Conservation (phyloP, 2,888 invertebrate species). For the Beris morrisii region DNA sequence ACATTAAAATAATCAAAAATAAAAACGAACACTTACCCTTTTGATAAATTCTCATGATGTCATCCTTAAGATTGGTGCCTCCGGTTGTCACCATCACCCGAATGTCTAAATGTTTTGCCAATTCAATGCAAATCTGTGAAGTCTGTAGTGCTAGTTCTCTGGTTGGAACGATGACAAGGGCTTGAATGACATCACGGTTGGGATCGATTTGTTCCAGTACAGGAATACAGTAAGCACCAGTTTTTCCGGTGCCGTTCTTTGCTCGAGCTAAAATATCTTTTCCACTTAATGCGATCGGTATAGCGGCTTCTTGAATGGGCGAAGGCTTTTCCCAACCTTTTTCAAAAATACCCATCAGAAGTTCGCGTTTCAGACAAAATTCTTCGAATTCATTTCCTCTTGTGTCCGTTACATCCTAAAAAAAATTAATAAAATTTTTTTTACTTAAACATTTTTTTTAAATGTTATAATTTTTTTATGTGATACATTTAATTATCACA, state of each 20-base stretch:
- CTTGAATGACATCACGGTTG: slow-evolving; percentile 92
- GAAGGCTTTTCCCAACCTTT: slow-evolving; percentile 99
- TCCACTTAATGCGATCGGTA: slow-evolving; percentile 96
- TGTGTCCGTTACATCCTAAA: slow-evolving; percentile 96
- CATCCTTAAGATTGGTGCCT: slow-evolving; percentile 95
- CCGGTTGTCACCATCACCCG: slow-evolving; percentile 99
- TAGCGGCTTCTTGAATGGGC: slow-evolving; percentile 99
- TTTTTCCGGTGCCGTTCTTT: slow-evolving; percentile 99
- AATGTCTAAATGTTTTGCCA: slow-evolving; percentile 95
- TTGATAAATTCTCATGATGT: slow-evolving; percentile 99
- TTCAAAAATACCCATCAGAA: slow-evolving; percentile 99
- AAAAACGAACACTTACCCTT: slow-evolving; percentile 67
- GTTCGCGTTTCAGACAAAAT: slow-evolving; percentile 94
- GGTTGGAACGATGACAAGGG: slow-evolving; percentile 97
- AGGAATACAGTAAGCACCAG: slow-evolving; percentile 99
- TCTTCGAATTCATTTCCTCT: slow-evolving; percentile 99
- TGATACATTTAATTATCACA: too few species aligned
- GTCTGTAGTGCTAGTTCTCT: slow-evolving; percentile 98
- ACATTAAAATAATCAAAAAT: too few species aligned
- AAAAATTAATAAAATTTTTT: not conserved
- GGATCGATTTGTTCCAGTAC: slow-evolving; percentile 94
- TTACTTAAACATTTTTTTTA: not conserved
- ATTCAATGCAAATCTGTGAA: slow-evolving; percentile 98
- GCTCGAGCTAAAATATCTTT: slow-evolving; percentile 98
- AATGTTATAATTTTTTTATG: not conserved